Evolutionary conservation across 2,888 invertebrate genomes (phyloP).

Genomic region (Tholera decimalis): DNA sequence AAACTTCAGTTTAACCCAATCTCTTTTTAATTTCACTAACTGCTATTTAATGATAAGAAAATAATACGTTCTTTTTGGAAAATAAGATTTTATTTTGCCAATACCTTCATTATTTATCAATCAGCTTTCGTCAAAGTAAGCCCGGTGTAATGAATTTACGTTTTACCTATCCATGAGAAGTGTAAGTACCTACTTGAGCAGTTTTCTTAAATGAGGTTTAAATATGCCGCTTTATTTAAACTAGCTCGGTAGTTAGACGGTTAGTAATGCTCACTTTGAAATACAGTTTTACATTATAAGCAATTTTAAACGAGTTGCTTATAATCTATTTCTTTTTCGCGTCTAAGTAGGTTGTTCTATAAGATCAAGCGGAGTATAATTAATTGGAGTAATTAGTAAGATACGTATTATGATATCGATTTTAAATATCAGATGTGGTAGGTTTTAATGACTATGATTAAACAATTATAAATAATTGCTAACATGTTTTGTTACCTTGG

Average conservation of each 20-base stretch:
- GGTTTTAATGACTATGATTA: not conserved
- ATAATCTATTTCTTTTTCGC: constrained; percentile 42
- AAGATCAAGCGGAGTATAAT: constrained; percentile 1
- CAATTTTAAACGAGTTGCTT: constrained; percentile 56
- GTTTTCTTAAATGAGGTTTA: constrained; percentile 82
- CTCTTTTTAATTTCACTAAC: constrained; percentile 54
- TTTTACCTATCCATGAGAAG: constrained; percentile 82
- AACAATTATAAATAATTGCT: not conserved
- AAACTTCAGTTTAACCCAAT: constrained; percentile 51
- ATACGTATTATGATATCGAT: constrained; percentile 4
- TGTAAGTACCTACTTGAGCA: constrained; percentile 74
- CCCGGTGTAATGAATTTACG: constrained; percentile 80
- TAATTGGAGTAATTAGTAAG: constrained; percentile 10
- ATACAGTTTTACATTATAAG: constrained; percentile 61
- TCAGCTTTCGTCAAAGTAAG: constrained; percentile 63
- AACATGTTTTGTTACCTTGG: no score
- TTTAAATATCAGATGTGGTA: not conserved
- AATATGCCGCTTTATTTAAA: constrained; percentile 75
- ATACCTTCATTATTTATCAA: constrained; percentile 72
- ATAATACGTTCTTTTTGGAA: constrained; percentile 31
- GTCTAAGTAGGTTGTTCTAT: constrained; percentile 28
- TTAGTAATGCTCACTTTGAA: constrained; percentile 68
- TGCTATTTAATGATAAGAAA: constrained; percentile 53
- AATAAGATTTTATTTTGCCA: constrained; percentile 51
- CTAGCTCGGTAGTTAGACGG: constrained; percentile 62